Evolutionary conservation across 2,797 vertebrate genomes (phyloP).

Genomic region (Eulemur coronatus): DNA sequence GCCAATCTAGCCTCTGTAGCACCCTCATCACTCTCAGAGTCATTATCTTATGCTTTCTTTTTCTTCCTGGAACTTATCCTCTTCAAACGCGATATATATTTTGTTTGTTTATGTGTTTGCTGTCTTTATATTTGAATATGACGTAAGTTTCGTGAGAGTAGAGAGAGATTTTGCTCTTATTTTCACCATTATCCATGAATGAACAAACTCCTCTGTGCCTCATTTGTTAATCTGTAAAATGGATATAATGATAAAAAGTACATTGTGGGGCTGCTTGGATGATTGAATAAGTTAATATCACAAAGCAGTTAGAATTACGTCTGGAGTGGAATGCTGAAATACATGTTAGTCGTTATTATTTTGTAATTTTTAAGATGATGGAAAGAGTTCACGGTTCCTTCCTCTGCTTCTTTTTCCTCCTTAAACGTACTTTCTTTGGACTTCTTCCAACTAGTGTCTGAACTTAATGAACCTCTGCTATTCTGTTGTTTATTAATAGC

Average conservation of each 20-base stretch:
- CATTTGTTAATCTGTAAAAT: neutral
- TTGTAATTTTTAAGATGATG: neutral
- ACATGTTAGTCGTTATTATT: neutral
- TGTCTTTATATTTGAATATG: neutral
- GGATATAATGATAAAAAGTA: neutral
- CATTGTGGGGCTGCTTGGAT: neutral
- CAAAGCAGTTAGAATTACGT: neutral
- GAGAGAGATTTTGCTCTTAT: neutral
- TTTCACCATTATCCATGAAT: neutral
- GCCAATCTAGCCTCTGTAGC: accelerated
- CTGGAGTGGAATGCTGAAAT: neutral
- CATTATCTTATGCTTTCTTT: neutral
- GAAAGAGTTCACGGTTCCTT: neutral
- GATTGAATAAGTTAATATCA: neutral
- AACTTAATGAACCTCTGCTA: neutral
- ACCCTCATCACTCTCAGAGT: accelerated
- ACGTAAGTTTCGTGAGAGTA: neutral
- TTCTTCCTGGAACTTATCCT: neutral
- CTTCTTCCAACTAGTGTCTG: neutral
- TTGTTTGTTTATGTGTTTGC: neutral
- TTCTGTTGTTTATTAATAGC: neutral
- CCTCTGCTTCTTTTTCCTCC: neutral
- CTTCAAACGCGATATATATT: neutral
- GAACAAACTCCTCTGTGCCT: neutral
- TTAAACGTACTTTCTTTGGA: neutral